These are phyloP conservation scores for Pristionchus maxplancki DNA, from an alignment of 2,888 invertebrate species.

Conservation along the genomic window DNA sequence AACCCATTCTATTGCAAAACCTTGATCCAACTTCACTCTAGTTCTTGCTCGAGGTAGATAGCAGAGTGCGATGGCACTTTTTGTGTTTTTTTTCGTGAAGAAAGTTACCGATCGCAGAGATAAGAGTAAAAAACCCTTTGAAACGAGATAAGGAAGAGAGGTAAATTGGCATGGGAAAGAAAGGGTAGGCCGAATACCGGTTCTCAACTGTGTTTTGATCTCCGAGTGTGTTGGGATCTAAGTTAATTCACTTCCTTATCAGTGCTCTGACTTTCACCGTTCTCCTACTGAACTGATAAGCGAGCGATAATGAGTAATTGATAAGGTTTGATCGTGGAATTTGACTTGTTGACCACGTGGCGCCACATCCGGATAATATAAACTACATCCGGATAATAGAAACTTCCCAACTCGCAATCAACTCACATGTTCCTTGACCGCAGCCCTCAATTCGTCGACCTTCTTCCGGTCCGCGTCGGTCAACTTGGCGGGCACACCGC, in stretches of 20 bases:
- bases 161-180: background rate
- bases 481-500: slow-evolving; percentile 51
- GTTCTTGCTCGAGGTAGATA: background rate
- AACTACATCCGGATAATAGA: no score
- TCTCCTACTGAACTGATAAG: no score
- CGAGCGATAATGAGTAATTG: no score
- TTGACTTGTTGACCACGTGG: no score
- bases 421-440: slow-evolving; percentile 63
- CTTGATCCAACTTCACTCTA: background rate
- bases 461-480: slow-evolving; percentile 59
- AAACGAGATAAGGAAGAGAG: background rate
- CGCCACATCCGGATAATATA: no score
- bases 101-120: background rate
- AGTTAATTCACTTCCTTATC: no score
- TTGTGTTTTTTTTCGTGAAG: background rate
- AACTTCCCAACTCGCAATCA: no score
- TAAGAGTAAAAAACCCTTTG: background rate
- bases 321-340: no score
- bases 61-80: background rate
- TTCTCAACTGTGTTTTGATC: background rate
- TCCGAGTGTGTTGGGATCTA: background rate
- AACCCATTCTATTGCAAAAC: background rate
- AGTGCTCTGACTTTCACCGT: no score
- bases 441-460: slow-evolving; percentile 63
- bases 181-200: background rate